These are phyloP conservation scores for Temnothorax rugatulus DNA, from an alignment of 2,888 invertebrate genomes.

Conservation along the genomic window DNA sequence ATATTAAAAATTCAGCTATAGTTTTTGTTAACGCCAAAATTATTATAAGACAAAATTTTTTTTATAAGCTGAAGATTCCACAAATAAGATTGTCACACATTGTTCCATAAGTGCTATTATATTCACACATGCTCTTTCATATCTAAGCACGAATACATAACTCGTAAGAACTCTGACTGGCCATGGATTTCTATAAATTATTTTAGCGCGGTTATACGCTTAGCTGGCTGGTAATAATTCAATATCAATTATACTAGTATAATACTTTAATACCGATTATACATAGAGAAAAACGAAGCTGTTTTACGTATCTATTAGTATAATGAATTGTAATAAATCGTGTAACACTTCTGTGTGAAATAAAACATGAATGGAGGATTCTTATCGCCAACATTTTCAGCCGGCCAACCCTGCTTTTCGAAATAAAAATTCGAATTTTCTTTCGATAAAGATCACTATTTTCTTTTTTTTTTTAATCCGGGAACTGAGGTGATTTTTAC, in stretches of 20 bases:
- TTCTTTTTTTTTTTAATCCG: neutral
- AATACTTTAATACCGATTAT: neutral
- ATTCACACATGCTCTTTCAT: neutral
- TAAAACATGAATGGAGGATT: neutral
- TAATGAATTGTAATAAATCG: neutral
- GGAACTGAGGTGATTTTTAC: no score
- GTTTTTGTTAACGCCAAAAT: neutral
- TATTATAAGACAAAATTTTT: neutral
- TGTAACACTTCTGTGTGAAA: neutral
- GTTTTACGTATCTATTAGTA: neutral
- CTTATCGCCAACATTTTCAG: neutral
- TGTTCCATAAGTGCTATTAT: neutral
- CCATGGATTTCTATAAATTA: constrained; percentile 7
- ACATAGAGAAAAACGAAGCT: neutral
- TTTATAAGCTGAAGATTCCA: neutral
- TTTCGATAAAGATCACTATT: neutral
- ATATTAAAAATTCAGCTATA: neutral
- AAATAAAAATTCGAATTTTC: neutral
- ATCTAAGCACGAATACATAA: neutral
- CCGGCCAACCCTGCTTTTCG: neutral
- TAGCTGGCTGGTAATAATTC: neutral
- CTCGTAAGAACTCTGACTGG: neutral
- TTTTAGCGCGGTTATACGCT: neutral
- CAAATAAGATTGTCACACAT: constrained; percentile 6
- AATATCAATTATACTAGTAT: neutral